phyloP scores from a whole-genome alignment of 2,113 vertebrate species.

The Spea multiplicata region DNA sequence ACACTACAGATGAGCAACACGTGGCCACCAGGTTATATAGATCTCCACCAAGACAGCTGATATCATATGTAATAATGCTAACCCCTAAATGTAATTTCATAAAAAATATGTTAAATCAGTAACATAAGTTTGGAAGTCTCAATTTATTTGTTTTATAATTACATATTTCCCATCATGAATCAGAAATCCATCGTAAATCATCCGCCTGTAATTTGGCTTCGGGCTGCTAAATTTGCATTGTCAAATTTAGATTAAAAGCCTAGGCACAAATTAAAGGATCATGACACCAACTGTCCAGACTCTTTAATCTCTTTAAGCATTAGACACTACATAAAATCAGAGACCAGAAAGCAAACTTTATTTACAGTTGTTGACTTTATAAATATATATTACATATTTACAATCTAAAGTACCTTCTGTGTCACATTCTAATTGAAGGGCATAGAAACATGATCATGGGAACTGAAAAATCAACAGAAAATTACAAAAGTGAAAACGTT shows the following conservation, averaged over 20 bases:
- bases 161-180: neutral
- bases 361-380: conserved; percentile 63
- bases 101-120: neutral
- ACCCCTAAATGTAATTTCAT: neutral
- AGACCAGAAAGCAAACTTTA: conserved; percentile 62
- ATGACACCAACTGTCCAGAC: conserved; percentile 7
- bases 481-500: neutral
- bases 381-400: conserved; percentile 70
- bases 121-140: neutral
- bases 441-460: neutral
- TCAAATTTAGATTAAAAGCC: neutral
- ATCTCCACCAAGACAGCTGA: too few relatives aligned
- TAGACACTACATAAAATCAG: conserved; percentile 51
- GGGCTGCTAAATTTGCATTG: conserved; percentile 38
- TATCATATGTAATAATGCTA: neutral
- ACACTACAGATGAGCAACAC: too few relatives aligned
- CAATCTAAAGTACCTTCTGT: conserved; percentile 60
- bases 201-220: conserved; percentile 38
- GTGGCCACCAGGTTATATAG: too few relatives aligned
- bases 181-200: neutral
- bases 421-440: conserved; percentile 8
- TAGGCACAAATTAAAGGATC: conserved; percentile 13
- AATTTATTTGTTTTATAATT: neutral
- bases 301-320: neutral
- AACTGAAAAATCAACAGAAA: neutral